A percentile compares a stretch with the other conserved stretches of the same genome.
Conservation (phyloP, 2,888 invertebrate species). For the Sminthurides aquaticus region DNA sequence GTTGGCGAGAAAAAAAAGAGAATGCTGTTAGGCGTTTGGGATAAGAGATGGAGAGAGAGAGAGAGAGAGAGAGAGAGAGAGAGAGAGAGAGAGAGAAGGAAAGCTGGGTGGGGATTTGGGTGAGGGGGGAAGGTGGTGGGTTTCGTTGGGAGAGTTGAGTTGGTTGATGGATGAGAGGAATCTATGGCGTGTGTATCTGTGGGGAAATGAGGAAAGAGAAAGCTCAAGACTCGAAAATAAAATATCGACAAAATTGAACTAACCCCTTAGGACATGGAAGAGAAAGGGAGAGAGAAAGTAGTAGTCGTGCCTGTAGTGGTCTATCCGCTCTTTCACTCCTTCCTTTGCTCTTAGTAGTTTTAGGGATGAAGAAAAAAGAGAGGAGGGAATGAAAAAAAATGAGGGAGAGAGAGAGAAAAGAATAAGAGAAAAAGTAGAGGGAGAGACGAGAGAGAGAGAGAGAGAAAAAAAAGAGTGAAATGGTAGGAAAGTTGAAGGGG, state of each 20-base stretch:
- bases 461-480: slow-evolving; percentile 8
- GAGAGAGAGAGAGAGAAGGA: slow-evolving; percentile 12
- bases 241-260: slow-evolving; percentile 27
- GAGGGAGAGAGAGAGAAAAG: slow-evolving; percentile 15
- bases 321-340: no score
- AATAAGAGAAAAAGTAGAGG: neutral
- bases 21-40: neutral
- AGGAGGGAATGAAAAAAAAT: slow-evolving; percentile 12
- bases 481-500: slow-evolving; percentile 11
- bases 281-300: slow-evolving; percentile 5
- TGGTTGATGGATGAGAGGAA: neutral
- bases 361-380: slow-evolving; percentile 6
- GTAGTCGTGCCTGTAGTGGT: neutral
- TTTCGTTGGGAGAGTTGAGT: neutral
- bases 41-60: slow-evolving; percentile 10
- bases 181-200: neutral
- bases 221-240: slow-evolving; percentile 24
- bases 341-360: neutral
- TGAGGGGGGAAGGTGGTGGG: neutral
- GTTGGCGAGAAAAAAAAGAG: neutral
- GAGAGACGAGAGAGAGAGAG: slow-evolving; percentile 3
- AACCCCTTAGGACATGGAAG: slow-evolving; percentile 23
- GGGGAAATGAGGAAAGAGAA: slow-evolving; percentile 5
- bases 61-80: slow-evolving; percentile 8
- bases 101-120: neutral